Percentiles rank a stretch among this genome's conserved stretches.
Evolutionary conservation across 2,797 vertebrate species (phyloP).

Genomic region (Ciconia nigra): DNA sequence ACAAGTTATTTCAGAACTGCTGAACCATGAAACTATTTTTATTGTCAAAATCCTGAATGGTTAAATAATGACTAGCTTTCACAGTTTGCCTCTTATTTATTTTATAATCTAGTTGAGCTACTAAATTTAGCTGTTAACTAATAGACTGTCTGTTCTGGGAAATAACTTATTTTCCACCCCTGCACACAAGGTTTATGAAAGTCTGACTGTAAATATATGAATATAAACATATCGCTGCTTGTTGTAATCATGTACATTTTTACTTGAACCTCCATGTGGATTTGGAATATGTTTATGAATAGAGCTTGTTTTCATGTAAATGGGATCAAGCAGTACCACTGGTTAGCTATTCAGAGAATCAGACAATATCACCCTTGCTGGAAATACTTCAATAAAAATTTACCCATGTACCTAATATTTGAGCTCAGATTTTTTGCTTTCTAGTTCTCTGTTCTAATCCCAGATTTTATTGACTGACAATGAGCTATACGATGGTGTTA

Average conservation of each 20-base stretch:
- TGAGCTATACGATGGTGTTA: slow-evolving; percentile 26
- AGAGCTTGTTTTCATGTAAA: slow-evolving; percentile 80
- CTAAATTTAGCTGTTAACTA: slow-evolving; percentile 71
- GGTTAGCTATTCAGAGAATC: slow-evolving; percentile 74
- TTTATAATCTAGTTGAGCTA: slow-evolving; percentile 72
- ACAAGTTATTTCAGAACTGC: slow-evolving; percentile 64
- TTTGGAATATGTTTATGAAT: slow-evolving; percentile 75
- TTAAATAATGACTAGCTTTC: slow-evolving; percentile 73
- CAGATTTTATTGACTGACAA: slow-evolving; percentile 64
- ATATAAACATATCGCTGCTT: slow-evolving; percentile 72
- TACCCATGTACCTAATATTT: slow-evolving; percentile 72
- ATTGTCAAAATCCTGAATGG: slow-evolving; percentile 68
- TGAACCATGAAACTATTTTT: slow-evolving; percentile 72
- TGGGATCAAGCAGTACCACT: slow-evolving; percentile 73
- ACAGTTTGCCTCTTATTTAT: slow-evolving; percentile 65
- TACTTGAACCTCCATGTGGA: slow-evolving; percentile 70
- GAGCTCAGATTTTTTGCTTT: slow-evolving; percentile 62
- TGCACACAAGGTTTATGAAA: slow-evolving; percentile 70
- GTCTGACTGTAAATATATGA: slow-evolving; percentile 77
- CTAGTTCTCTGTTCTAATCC: slow-evolving; percentile 55
- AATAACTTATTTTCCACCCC: slow-evolving; percentile 71
- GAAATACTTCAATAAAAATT: slow-evolving; percentile 69
- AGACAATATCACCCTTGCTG: slow-evolving; percentile 74
- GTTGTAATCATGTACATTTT: slow-evolving; percentile 74
- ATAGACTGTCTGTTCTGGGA: slow-evolving; percentile 68